These are phyloP conservation scores for Melanargia galathea DNA, from an alignment of 2,888 invertebrate species.

Conservation along the genomic window DNA sequence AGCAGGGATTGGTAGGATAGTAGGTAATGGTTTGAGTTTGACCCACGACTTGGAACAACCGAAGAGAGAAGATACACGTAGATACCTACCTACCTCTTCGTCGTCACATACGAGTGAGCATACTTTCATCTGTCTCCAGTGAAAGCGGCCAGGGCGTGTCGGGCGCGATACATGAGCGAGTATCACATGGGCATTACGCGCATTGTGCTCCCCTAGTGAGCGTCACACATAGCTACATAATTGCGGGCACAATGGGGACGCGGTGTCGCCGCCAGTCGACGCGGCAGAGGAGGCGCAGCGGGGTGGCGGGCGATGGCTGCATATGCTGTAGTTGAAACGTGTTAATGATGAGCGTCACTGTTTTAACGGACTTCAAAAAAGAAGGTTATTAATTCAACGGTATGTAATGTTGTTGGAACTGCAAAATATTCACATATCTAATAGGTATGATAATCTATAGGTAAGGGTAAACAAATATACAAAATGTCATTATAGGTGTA, in stretches of 20 bases:
- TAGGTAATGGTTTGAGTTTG: too few relatives aligned
- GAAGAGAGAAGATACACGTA: too few relatives aligned
- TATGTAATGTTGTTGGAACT: too few relatives aligned
- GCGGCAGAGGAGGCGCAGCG: background rate
- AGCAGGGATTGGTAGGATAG: too few relatives aligned
- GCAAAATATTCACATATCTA: too few relatives aligned
- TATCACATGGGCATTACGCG: constrained; percentile 38
- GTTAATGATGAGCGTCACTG: constrained; percentile 1
- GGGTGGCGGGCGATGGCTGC: constrained; percentile 12
- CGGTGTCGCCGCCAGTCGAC: constrained; percentile 18
- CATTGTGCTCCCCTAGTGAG: constrained; percentile 38
- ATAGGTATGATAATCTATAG: too few relatives aligned
- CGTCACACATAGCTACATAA: constrained; percentile 47
- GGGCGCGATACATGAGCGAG: constrained; percentile 31
- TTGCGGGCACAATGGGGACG: constrained; percentile 44
- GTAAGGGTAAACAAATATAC: too few relatives aligned
- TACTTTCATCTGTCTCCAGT: constrained; percentile 8
- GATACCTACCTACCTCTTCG: background rate
- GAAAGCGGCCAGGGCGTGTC: constrained; percentile 37
- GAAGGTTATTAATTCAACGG: too few relatives aligned
- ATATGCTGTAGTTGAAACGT: background rate
- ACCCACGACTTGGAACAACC: too few relatives aligned
- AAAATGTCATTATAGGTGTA: background rate
- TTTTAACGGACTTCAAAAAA: background rate
- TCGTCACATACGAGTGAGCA: too few relatives aligned